Conservation (phyloP, 1,140 invertebrate genomes). For the Cotesia chilonis region DNA sequence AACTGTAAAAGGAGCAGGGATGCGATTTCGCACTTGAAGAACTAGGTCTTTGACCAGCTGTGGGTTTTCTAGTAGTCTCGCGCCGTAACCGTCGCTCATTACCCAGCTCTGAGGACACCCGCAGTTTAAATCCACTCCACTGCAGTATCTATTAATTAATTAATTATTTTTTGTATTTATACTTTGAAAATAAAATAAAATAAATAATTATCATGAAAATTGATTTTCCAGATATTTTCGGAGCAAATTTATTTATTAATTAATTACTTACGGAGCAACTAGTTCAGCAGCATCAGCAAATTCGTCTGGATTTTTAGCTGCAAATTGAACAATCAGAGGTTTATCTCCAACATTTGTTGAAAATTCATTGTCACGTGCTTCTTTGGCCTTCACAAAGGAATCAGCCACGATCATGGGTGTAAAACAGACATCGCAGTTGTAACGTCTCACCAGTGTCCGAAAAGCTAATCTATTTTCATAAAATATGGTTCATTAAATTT, state of each 20-base stretch:
- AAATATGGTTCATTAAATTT: neutral
- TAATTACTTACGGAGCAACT: conserved; percentile 76
- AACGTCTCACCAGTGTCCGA: conserved; percentile 80
- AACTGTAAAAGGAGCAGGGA: conserved; percentile 81
- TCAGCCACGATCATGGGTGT: conserved; percentile 97
- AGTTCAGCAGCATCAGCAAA: conserved; percentile 87
- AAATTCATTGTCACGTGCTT: conserved; percentile 91
- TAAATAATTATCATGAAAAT: no score
- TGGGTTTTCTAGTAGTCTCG: conserved; percentile 83
- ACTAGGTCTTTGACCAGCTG: conserved; percentile 86
- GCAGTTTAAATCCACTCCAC: conserved; percentile 96
- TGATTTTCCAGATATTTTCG: neutral
- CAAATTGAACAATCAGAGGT: conserved; percentile 94
- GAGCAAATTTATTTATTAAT: neutral
- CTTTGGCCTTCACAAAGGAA: conserved; percentile 87
- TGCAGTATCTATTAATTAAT: conserved; percentile 70
- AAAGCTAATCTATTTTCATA: conserved; percentile 77
- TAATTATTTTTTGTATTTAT: conserved; percentile 8
- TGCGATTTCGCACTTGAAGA: conserved; percentile 75
- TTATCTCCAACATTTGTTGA: conserved; percentile 80
- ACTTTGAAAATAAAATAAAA: neutral
- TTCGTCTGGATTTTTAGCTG: conserved; percentile 83
- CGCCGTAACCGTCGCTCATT: conserved; percentile 89
- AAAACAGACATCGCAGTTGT: conserved; percentile 89
- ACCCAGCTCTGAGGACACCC: conserved; percentile 97